Evolutionary conservation across 1,140 invertebrate genomes (phyloP).

Genomic region (Sitobion miscanthi): DNA sequence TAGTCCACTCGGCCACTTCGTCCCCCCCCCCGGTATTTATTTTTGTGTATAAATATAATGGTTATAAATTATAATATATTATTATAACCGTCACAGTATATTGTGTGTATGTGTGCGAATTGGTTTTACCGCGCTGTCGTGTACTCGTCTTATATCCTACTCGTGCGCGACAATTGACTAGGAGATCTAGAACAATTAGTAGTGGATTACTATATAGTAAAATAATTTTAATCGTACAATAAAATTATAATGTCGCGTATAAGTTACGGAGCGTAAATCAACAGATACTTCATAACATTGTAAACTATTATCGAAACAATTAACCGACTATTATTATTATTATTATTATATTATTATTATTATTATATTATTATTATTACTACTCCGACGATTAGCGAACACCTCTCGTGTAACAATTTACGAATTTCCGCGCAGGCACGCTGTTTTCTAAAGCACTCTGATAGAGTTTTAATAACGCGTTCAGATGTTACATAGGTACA

Average conservation of each 20-base stretch:
- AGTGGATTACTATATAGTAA: neutral
- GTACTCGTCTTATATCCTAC: neutral
- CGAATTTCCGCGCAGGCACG: neutral
- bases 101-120: neutral
- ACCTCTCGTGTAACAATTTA: neutral
- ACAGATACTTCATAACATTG: neutral
- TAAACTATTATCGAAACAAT: neutral
- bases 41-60: too few relatives aligned
- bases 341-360: too few relatives aligned
- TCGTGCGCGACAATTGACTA: neutral
- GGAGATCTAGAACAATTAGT: neutral
- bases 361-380: too few relatives aligned
- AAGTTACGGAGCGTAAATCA: neutral
- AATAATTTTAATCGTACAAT: neutral
- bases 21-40: too few relatives aligned
- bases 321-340: neutral
- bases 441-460: neutral
- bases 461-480: neutral
- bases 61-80: too few relatives aligned
- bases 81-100: too few relatives aligned
- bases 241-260: neutral
- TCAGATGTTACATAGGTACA: neutral
- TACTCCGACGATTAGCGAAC: neutral
- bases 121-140: neutral
- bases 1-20: too few relatives aligned